Evolutionary conservation across 2,888 invertebrate species (phyloP).

Genomic region (Amorpha juglandis): DNA sequence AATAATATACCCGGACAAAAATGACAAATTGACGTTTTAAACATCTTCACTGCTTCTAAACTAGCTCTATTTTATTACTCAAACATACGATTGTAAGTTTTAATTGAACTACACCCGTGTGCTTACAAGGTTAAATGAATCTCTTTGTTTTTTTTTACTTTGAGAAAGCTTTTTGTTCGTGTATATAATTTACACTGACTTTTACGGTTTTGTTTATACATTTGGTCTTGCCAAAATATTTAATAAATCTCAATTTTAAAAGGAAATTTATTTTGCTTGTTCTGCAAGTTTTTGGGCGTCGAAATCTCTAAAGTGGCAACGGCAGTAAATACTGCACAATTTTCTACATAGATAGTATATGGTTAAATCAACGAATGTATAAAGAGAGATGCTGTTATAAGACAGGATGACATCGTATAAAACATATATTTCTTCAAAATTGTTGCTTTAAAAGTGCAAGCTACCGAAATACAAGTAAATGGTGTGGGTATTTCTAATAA

Average conservation of each 20-base stretch:
- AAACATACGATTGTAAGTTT: constrained; percentile 51
- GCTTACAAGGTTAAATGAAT: constrained; percentile 55
- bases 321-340: no score
- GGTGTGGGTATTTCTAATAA: constrained; percentile 19
- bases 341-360: no score
- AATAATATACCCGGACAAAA: background rate
- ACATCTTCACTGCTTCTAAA: constrained; percentile 53
- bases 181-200: no score
- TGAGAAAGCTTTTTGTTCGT: background rate
- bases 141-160: constrained; percentile 47
- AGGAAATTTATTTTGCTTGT: background rate
- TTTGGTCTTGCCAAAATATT: background rate
- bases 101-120: constrained; percentile 48
- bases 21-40: constrained; percentile 38
- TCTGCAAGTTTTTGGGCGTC: background rate
- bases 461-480: constrained; percentile 10
- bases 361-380: no score
- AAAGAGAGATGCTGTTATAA: no score
- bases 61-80: constrained; percentile 48
- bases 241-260: background rate
- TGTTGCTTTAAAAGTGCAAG: background rate
- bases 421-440: background rate
- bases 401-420: no score
- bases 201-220: background rate
- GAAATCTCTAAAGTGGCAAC: background rate